A percentile compares a stretch with the other conserved stretches of the same genome.
These are phyloP conservation scores for Smittia sp. DNA, from an alignment of 2,888 invertebrate species.

Conservation along the genomic window DNA sequence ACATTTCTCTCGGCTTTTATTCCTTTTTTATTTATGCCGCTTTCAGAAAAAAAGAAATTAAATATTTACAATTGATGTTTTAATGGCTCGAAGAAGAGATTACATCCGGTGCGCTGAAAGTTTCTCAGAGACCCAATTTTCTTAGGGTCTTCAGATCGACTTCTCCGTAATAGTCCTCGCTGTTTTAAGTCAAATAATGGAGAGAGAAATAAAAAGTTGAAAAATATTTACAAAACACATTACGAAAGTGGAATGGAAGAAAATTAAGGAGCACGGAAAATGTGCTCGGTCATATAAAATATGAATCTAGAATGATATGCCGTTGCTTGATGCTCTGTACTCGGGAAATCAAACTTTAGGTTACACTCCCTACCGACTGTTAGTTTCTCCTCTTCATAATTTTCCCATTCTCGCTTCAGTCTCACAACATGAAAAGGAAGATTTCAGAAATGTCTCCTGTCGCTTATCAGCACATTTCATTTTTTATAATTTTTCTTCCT, in stretches of 20 bases:
- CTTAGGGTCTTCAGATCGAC: slow-evolving; percentile 83
- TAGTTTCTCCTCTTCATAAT: neutral
- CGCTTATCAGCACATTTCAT: neutral
- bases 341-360: slow-evolving; percentile 42
- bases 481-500: neutral
- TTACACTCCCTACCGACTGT: no score
- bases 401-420: neutral
- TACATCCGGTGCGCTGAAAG: neutral
- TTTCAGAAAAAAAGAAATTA: slow-evolving; percentile 18
- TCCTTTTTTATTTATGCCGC: slow-evolving; percentile 31
- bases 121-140: slow-evolving; percentile 62
- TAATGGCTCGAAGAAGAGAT: neutral
- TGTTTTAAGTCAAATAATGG: slow-evolving; percentile 50
- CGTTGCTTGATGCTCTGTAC: no score
- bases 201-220: slow-evolving; percentile 10
- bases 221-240: neutral
- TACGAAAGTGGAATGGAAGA: neutral
- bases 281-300: no score
- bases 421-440: neutral
- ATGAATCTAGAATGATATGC: no score
- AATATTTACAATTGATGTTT: slow-evolving; percentile 14
- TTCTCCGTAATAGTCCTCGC: slow-evolving; percentile 91
- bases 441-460: slow-evolving; percentile 4
- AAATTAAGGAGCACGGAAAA: neutral
- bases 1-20: neutral